These are phyloP conservation scores for Etheostoma cragini DNA, from an alignment of 2,113 vertebrate species.

Conservation along the genomic window DNA sequence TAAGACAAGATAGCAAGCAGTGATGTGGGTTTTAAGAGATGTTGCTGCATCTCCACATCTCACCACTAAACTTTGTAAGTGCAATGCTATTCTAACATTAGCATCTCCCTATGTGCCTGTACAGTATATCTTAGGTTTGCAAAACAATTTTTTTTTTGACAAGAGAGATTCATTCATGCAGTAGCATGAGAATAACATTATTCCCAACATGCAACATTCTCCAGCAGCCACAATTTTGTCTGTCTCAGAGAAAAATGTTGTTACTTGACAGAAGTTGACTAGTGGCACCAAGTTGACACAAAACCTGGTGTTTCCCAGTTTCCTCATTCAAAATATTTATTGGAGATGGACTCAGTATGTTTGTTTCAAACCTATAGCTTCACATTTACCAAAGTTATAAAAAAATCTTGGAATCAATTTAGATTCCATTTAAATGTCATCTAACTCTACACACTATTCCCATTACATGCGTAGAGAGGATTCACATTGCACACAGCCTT, in stretches of 20 bases:
- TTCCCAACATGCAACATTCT: constrained; percentile 26
- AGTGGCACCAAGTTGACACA: too few species aligned
- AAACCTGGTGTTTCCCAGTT: constrained; percentile 6
- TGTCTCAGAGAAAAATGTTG: constrained; percentile 12
- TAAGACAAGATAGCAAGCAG: too few species aligned
- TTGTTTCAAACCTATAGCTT: constrained; percentile 41
- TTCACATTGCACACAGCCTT: constrained; percentile 31
- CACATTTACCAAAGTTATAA: constrained; percentile 65
- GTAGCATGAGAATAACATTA: constrained; percentile 7
- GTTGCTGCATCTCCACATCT: background rate
- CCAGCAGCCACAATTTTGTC: constrained; percentile 12
- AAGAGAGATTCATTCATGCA: background rate
- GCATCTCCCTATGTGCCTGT: background rate
- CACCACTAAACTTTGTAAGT: background rate
- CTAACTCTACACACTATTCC: constrained; percentile 34
- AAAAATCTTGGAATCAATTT: constrained; percentile 58
- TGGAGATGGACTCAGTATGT: constrained; percentile 37
- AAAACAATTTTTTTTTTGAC: background rate
- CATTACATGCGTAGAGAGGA: constrained; percentile 38
- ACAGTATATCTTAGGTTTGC: background rate
- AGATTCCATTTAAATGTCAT: constrained; percentile 65
- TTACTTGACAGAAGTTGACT: constrained; percentile 19
- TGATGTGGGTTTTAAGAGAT: too few species aligned
- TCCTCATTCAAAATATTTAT: constrained; percentile 47
- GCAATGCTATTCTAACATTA: background rate